phyloP scores from a whole-genome alignment of 2,888 invertebrate genomes.

The Drosophila nigritarsus region DNA sequence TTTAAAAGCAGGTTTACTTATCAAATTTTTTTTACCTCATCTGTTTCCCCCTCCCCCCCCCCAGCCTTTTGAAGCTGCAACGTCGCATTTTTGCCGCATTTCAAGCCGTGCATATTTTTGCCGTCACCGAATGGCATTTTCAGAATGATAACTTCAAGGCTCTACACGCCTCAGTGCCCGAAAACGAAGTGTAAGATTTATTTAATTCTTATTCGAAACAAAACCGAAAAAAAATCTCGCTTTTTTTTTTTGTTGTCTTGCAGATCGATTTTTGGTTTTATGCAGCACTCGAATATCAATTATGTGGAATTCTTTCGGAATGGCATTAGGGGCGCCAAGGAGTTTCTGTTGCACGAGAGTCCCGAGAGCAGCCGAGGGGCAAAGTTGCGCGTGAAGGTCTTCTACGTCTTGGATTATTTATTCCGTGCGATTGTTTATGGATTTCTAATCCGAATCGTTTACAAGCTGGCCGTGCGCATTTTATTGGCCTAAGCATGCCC shows the following conservation, averaged over 20 bases:
- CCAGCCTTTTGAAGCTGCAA: conserved; percentile 92
- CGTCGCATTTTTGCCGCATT: conserved; percentile 92
- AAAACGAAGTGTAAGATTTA: conserved; percentile 51
- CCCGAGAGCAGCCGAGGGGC: conserved; percentile 69
- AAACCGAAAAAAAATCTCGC: background rate
- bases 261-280: conserved; percentile 66
- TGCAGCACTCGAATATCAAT: conserved; percentile 70
- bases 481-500: conserved; percentile 21
- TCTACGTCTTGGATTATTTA: conserved; percentile 64
- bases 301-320: conserved; percentile 75
- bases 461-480: conserved; percentile 39
- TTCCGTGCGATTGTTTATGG: conserved; percentile 62
- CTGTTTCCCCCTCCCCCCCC: conserved; percentile 33
- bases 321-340: conserved; percentile 81
- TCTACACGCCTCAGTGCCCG: conserved; percentile 54
- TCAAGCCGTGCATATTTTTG: conserved; percentile 90
- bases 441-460: conserved; percentile 56
- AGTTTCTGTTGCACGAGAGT: conserved; percentile 81
- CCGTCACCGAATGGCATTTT: conserved; percentile 92
- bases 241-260: conserved; percentile 1
- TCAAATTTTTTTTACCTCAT: background rate
- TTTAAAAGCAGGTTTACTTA: background rate
- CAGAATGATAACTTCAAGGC: conserved; percentile 86
- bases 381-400: conserved; percentile 69
- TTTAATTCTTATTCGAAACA: background rate